A percentile compares a stretch with the other conserved stretches of the same genome.
These are phyloP conservation scores for Pseudomyrmex sp. DNA, from an alignment of 1,140 invertebrate species.

Conservation along the genomic window DNA sequence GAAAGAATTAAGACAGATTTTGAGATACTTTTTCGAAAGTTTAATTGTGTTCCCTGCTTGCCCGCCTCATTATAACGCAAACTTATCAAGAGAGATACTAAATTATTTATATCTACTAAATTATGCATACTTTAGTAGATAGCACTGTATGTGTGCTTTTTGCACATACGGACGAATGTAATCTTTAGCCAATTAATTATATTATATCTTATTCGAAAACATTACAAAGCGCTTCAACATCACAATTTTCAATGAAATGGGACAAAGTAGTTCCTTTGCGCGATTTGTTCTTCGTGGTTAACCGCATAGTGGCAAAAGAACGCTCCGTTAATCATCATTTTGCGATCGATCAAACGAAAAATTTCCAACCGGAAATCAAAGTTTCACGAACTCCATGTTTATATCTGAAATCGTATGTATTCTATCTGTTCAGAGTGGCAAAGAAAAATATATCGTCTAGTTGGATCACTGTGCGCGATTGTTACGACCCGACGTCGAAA, in stretches of 20 bases:
- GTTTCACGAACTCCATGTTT: constrained; percentile 43
- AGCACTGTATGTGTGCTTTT: constrained; percentile 1
- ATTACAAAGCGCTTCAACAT: constrained; percentile 9
- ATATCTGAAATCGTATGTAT: background rate
- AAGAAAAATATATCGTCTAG: background rate
- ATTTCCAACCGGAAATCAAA: constrained; percentile 36
- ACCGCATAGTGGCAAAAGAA: constrained; percentile 12
- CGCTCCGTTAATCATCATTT: constrained; percentile 29
- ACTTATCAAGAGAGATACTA: background rate
- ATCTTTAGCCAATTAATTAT: constrained; percentile 25
- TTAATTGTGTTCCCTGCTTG: background rate
- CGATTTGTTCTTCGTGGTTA: constrained; percentile 14
- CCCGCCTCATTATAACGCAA: constrained; percentile 4
- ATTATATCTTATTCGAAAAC: constrained; percentile 30
- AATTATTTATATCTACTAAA: background rate
- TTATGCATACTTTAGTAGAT: no score
- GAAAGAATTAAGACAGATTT: constrained; percentile 48
- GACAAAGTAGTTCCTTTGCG: constrained; percentile 6
- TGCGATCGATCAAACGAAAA: constrained; percentile 16
- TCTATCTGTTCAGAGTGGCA: background rate
- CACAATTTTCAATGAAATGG: background rate
- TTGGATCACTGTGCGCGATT: background rate
- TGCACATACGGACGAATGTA: constrained; percentile 2
- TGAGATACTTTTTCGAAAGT: constrained; percentile 35
- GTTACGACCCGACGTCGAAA: background rate